phyloP scores from a whole-genome alignment of 2,797 vertebrate genomes.

The Pangasius mekongensis region DNA sequence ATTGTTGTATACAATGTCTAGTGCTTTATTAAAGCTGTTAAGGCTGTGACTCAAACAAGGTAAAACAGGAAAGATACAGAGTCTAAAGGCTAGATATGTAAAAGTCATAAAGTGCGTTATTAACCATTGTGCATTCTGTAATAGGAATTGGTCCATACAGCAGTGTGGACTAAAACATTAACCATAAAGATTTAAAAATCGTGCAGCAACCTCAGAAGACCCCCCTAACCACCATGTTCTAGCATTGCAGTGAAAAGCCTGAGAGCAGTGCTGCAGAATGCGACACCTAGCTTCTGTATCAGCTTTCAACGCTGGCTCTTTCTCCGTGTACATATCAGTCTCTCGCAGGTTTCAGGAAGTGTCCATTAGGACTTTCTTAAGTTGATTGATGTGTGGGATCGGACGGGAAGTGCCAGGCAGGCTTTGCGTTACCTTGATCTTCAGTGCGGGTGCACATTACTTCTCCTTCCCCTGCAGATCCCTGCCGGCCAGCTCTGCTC shows the following conservation, averaged over 20 bases:
- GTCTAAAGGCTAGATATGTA: background rate
- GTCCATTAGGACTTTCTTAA: constrained; percentile 72
- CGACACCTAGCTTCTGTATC: constrained; percentile 60
- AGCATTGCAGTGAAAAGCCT: constrained; percentile 54
- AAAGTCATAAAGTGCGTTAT: background rate
- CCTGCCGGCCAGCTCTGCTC: constrained; percentile 4
- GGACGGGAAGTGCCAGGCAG: constrained; percentile 49
- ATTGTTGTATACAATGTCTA: background rate
- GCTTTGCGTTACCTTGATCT: constrained; percentile 56
- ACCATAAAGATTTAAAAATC: background rate
- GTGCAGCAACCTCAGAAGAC: background rate
- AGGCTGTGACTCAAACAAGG: background rate
- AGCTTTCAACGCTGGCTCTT: constrained; percentile 64
- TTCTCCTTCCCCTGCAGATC: constrained; percentile 49
- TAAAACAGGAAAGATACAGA: background rate
- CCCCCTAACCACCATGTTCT: constrained; percentile 55
- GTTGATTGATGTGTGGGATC: constrained; percentile 70
- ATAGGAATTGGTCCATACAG: no score
- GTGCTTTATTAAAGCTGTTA: background rate
- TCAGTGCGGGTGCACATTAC: constrained; percentile 50
- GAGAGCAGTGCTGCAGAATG: constrained; percentile 56
- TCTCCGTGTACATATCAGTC: constrained; percentile 68
- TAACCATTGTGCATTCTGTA: background rate
- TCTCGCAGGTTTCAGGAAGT: constrained; percentile 65
- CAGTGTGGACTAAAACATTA: background rate